A percentile compares a stretch with the other conserved stretches of the same genome.
Conservation (phyloP, 2,113 vertebrate genomes). For the Numida meleagris region DNA sequence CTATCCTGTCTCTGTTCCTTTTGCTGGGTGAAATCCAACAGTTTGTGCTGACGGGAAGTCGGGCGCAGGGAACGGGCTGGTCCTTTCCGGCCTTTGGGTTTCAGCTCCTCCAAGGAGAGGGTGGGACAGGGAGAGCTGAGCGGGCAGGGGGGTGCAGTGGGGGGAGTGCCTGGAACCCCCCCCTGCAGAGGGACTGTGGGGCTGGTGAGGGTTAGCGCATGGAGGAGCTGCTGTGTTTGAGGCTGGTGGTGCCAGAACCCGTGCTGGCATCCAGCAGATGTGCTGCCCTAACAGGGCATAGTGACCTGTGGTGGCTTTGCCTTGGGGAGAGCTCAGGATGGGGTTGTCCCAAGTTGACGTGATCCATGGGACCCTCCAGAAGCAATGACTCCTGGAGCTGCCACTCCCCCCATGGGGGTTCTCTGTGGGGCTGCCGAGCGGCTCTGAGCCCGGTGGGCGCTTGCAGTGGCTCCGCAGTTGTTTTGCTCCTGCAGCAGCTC, state of each 20-base stretch:
- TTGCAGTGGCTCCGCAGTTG: not conserved
- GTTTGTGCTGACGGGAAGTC: slow-evolving; percentile 48
- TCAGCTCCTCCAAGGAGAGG: slow-evolving; percentile 38
- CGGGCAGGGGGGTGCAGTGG: not conserved
- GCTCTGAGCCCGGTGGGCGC: fast-evolving
- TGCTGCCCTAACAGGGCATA: fast-evolving
- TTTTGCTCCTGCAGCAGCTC: not conserved
- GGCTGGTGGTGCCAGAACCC: fast-evolving
- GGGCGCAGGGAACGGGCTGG: slow-evolving; percentile 24
- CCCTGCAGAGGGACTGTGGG: not conserved
- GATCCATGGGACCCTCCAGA: not conserved
- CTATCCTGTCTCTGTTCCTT: not conserved
- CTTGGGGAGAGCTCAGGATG: not conserved
- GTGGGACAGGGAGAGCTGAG: not conserved
- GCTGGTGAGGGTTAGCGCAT: not conserved
- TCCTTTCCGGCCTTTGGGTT: slow-evolving; percentile 56
- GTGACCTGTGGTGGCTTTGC: not conserved
- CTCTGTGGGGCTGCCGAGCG: not conserved
- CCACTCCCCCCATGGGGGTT: fast-evolving
- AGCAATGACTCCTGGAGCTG: fast-evolving
- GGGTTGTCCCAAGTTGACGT: not conserved
- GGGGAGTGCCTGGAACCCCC: fast-evolving
- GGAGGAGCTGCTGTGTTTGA: fast-evolving
- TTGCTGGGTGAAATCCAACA: slow-evolving; percentile 40
- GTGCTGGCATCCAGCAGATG: not conserved